phyloP scores from a whole-genome alignment of 2,113 vertebrate species.

The Semnornis frantzii region DNA sequence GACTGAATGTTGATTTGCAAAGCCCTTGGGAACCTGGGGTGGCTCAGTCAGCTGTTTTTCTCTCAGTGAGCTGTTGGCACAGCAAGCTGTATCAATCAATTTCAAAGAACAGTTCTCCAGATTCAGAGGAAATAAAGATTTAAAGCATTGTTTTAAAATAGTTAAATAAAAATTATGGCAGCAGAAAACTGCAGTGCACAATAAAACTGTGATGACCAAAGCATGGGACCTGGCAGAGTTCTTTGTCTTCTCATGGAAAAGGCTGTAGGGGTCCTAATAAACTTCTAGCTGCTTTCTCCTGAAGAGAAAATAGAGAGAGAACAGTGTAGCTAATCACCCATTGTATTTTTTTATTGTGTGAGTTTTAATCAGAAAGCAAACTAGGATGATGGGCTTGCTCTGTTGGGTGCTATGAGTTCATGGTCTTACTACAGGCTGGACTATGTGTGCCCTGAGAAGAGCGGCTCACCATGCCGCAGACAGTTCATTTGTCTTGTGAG shows the following conservation, averaged over 20 bases:
- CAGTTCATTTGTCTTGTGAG: rapidly evolving
- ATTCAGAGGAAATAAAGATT: neutral
- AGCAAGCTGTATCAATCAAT: neutral
- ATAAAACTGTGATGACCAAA: neutral
- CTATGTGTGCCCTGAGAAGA: neutral
- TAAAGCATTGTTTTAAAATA: neutral
- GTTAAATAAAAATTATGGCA: neutral
- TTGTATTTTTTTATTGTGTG: neutral
- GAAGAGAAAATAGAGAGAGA: neutral
- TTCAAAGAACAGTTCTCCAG: neutral
- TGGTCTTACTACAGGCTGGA: neutral
- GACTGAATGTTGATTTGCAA: neutral
- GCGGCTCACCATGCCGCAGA: neutral
- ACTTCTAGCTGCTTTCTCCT: neutral
- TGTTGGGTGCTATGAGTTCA: neutral
- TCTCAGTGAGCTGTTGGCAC: neutral
- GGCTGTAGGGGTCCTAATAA: neutral
- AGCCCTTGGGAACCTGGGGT: neutral
- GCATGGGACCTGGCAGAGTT: neutral
- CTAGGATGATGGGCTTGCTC: neutral
- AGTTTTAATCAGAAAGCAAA: neutral
- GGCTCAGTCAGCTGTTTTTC: neutral
- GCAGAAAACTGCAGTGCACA: neutral
- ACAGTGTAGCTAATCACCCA: neutral
- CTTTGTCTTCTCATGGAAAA: neutral